phyloP scores from a whole-genome alignment of 1,140 invertebrate species.

The Platyura marginata region DNA sequence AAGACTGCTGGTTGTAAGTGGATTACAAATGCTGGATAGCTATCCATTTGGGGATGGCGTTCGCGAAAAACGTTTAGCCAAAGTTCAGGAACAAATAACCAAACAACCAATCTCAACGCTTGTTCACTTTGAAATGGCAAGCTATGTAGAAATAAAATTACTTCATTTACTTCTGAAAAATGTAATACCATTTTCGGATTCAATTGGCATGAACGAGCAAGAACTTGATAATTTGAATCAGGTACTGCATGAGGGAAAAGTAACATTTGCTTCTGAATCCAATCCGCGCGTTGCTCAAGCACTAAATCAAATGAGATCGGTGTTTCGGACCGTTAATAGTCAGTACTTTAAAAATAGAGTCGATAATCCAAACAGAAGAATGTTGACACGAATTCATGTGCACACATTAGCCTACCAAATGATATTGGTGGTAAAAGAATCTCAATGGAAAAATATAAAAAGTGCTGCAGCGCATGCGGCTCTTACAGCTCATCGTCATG shows the following conservation, averaged over 20 bases:
- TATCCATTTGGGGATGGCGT: slow-evolving; percentile 53
- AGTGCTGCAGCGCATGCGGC: slow-evolving; percentile 71
- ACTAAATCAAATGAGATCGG: slow-evolving; percentile 64
- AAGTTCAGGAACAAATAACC: slow-evolving; percentile 47
- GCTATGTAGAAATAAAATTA: slow-evolving; percentile 53
- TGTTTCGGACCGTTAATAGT: slow-evolving; percentile 37
- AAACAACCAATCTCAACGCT: slow-evolving; percentile 36
- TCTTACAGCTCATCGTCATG: slow-evolving; percentile 65
- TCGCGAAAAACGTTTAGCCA: slow-evolving; percentile 38
- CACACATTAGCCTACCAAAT: slow-evolving; percentile 79
- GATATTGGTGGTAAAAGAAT: slow-evolving; percentile 48
- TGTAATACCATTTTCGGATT: slow-evolving; percentile 60
- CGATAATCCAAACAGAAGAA: slow-evolving; percentile 19
- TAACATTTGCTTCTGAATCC: slow-evolving; percentile 57
- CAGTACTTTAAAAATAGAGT: slow-evolving; percentile 9
- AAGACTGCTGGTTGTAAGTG: slow-evolving; percentile 61
- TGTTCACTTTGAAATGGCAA: slow-evolving; percentile 80
- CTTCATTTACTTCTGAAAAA: slow-evolving; percentile 44
- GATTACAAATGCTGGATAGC: slow-evolving; percentile 82
- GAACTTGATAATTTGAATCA: slow-evolving; percentile 63
- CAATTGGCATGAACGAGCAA: slow-evolving; percentile 83
- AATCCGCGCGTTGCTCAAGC: slow-evolving; percentile 62
- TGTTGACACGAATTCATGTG: slow-evolving; percentile 60
- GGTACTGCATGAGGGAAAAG: slow-evolving; percentile 45
- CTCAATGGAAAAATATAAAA: slow-evolving; percentile 55